These are phyloP conservation scores for Watsonalla cultraria DNA, from an alignment of 2,888 invertebrate genomes.

Conservation along the genomic window DNA sequence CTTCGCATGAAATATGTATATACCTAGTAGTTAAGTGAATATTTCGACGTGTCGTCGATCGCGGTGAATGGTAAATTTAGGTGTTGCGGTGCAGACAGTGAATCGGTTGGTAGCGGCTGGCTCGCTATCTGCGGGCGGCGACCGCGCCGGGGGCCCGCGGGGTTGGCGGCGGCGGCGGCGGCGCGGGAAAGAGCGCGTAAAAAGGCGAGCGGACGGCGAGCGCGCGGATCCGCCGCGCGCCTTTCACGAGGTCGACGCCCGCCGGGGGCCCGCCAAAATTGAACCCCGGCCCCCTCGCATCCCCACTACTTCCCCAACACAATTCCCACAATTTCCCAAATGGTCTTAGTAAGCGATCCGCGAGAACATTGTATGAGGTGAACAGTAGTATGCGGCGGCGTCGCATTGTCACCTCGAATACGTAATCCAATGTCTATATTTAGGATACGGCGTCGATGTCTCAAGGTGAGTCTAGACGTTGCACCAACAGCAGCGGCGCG, in stretches of 20 bases:
- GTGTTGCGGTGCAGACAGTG: conserved; percentile 62
- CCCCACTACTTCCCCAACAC: conserved; percentile 37
- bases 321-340: conserved; percentile 41
- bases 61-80: conserved; percentile 8
- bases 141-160: conserved; percentile 74
- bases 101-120: conserved; percentile 64
- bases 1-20: too few relatives aligned
- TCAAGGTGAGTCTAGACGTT: conserved; percentile 39
- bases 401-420: conserved; percentile 29
- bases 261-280: conserved; percentile 63
- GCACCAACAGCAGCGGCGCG: conserved; percentile 20
- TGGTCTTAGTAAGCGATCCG: conserved; percentile 12
- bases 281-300: conserved; percentile 42
- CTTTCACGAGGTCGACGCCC: conserved; percentile 75
- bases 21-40: too few relatives aligned
- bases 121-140: conserved; percentile 76
- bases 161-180: conserved; percentile 63
- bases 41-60: neutral
- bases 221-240: conserved; percentile 61
- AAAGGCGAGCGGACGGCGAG: conserved; percentile 70
- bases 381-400: conserved; percentile 17
- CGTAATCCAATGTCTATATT: conserved; percentile 39
- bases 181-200: conserved; percentile 71
- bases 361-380: conserved; percentile 6
- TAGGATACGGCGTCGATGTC: conserved; percentile 32